Conservation (phyloP, 2,888 invertebrate species). For the Spodoptera littoralis region DNA sequence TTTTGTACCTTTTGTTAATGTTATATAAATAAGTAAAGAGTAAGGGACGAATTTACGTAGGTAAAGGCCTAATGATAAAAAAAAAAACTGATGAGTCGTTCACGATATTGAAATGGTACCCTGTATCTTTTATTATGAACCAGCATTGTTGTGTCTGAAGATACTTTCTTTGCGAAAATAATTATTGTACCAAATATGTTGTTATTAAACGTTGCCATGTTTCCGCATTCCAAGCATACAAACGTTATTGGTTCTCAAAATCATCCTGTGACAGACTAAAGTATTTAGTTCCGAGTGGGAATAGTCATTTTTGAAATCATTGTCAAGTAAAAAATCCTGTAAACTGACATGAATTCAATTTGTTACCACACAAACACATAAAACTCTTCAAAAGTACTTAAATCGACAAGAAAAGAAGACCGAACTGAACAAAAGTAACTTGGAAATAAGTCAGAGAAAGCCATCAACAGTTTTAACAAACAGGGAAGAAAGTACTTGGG, state of each 20-base stretch:
- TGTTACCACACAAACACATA: constrained; percentile 3
- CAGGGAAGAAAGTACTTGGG: constrained; percentile 49
- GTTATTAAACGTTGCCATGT: constrained; percentile 5
- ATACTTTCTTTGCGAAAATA: constrained; percentile 11
- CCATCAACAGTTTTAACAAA: constrained; percentile 53
- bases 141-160: constrained; percentile 31
- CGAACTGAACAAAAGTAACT: constrained; percentile 33
- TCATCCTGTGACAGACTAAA: no score
- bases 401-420: constrained; percentile 10
- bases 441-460: constrained; percentile 38
- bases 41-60: constrained; percentile 43
- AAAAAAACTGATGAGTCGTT: constrained; percentile 56
- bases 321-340: background rate
- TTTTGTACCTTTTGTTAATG: constrained; percentile 69
- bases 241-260: no score
- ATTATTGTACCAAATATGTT: constrained; percentile 2
- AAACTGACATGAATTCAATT: background rate
- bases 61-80: constrained; percentile 54
- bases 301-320: no score
- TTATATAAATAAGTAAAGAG: constrained; percentile 66
- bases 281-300: no score
- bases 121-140: constrained; percentile 28
- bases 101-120: constrained; percentile 43
- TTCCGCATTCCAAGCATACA: background rate
- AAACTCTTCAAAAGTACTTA: constrained; percentile 16